A percentile compares a stretch with the other conserved stretches of the same genome.
Conservation (phyloP, 2,797 vertebrate species). For the Lates japonicus region DNA sequence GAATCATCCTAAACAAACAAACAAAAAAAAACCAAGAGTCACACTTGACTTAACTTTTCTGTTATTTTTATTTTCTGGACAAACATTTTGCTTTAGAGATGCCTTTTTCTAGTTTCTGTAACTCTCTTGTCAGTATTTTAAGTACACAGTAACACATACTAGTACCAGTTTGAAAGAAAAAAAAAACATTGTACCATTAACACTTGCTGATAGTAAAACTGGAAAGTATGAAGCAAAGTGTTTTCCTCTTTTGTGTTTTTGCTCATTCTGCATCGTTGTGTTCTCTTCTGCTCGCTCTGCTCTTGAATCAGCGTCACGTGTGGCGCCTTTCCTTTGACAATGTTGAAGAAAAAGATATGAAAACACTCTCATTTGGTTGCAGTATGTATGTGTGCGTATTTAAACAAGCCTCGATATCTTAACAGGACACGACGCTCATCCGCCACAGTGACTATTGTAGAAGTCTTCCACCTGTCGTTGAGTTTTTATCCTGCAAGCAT, state of each 20-base stretch:
- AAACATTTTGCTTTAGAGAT: not conserved
- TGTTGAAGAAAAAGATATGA: slow-evolving; percentile 49
- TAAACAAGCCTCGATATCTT: slow-evolving; percentile 53
- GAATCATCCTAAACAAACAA: slow-evolving; percentile 45
- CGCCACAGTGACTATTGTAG: slow-evolving; percentile 52
- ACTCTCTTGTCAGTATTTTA: not conserved
- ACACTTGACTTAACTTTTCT: slow-evolving; percentile 63
- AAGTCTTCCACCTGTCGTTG: slow-evolving; percentile 62
- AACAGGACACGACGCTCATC: slow-evolving; percentile 7
- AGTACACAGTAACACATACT: not conserved
- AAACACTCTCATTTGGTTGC: slow-evolving; percentile 58
- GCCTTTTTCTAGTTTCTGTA: slow-evolving; percentile 29
- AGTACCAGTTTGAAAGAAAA: not conserved
- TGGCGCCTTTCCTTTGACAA: slow-evolving; percentile 63
- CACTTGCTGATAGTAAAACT: not conserved
- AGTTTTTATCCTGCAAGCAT: slow-evolving; percentile 52
- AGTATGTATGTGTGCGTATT: slow-evolving; percentile 62
- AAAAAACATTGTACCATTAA: no score
- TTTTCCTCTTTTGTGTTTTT: slow-evolving; percentile 24
- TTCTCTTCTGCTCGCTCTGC: slow-evolving; percentile 39
- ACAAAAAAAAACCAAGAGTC: slow-evolving; percentile 23
- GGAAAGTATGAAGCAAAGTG: not conserved
- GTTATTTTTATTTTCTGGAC: slow-evolving; percentile 3
- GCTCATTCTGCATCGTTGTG: slow-evolving; percentile 25
- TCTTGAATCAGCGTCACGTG: slow-evolving; percentile 66